Evolutionary conservation across 2,888 invertebrate genomes (phyloP).

Genomic region (Troides oblongomaculatus): DNA sequence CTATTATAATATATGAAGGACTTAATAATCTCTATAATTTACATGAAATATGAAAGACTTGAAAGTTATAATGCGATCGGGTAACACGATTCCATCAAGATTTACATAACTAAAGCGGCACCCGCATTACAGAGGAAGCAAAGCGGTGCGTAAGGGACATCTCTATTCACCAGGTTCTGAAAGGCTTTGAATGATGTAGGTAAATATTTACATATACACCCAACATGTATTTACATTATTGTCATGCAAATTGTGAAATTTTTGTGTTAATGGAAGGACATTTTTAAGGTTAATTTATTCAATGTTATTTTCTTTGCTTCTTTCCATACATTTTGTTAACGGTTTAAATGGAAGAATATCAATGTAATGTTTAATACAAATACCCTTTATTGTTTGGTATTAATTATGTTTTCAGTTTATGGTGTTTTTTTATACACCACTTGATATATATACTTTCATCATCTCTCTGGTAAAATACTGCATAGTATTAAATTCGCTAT

Average conservation of each 20-base stretch:
- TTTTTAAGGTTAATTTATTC: background rate
- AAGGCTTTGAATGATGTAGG: slow-evolving; percentile 11
- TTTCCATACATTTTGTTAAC: background rate
- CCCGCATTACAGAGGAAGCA: slow-evolving; percentile 15
- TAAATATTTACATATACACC: slow-evolving; percentile 4
- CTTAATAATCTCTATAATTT: slow-evolving; percentile 14
- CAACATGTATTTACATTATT: slow-evolving; percentile 2
- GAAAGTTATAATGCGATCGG: slow-evolving; percentile 18
- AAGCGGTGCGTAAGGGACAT: slow-evolving; percentile 17
- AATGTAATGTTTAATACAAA: background rate
- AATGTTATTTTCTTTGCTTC: background rate
- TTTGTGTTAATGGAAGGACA: background rate
- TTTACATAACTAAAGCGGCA: slow-evolving; percentile 27
- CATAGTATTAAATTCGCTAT: too few species aligned
- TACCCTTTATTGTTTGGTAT: background rate
- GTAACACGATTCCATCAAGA: slow-evolving; percentile 14
- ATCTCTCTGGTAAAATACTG: too few species aligned
- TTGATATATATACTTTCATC: too few species aligned
- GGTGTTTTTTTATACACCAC: too few species aligned
- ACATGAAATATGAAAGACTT: slow-evolving; percentile 14
- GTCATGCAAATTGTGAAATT: slow-evolving; percentile 1
- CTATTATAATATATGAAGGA: background rate
- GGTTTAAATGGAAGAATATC: background rate
- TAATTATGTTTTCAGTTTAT: too few species aligned
- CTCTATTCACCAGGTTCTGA: slow-evolving; percentile 14